These are phyloP conservation scores for Xylocampa areola DNA, from an alignment of 2,888 invertebrate genomes.

Conservation along the genomic window DNA sequence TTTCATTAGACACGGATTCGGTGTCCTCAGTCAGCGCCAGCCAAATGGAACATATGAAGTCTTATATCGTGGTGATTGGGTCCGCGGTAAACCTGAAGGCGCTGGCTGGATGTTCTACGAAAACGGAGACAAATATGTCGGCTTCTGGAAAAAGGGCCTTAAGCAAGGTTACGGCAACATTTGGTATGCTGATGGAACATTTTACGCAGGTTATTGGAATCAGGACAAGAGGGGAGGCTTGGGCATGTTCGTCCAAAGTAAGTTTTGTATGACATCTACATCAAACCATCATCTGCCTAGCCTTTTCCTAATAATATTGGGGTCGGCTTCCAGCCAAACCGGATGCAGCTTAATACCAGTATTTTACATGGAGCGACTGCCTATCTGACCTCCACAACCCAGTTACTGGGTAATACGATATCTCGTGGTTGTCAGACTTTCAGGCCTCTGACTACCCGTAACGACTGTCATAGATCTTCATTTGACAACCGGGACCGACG, in stretches of 20 bases:
- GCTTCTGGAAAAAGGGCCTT: slow-evolving; percentile 85
- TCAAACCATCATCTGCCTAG: too few relatives aligned
- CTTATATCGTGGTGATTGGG: slow-evolving; percentile 91
- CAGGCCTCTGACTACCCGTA: too few relatives aligned
- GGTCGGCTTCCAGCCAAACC: too few relatives aligned
- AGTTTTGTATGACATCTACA: slow-evolving; percentile 23
- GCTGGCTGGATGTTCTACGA: slow-evolving; percentile 88
- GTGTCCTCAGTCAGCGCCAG: slow-evolving; percentile 82
- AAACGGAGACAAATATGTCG: slow-evolving; percentile 91
- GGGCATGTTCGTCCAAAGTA: slow-evolving; percentile 89
- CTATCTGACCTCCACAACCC: too few relatives aligned
- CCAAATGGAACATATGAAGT: slow-evolving; percentile 81
- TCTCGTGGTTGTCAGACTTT: too few relatives aligned
- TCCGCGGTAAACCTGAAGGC: slow-evolving; percentile 89
- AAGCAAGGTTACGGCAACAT: slow-evolving; percentile 90
- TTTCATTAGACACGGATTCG: slow-evolving; percentile 89
- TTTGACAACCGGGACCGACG: too few relatives aligned
- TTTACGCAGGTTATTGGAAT: slow-evolving; percentile 91
- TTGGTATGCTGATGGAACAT: slow-evolving; percentile 90
- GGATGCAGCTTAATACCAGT: too few relatives aligned
- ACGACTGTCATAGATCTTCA: too few relatives aligned
- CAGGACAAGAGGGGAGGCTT: slow-evolving; percentile 83
- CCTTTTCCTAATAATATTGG: too few relatives aligned
- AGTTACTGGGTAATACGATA: too few relatives aligned
- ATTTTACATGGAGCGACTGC: too few relatives aligned